Evolutionary conservation across 2,113 vertebrate species (phyloP), one percentile per base, ranked within the genome.

Genomic region (Rhea pennata): DNA sequence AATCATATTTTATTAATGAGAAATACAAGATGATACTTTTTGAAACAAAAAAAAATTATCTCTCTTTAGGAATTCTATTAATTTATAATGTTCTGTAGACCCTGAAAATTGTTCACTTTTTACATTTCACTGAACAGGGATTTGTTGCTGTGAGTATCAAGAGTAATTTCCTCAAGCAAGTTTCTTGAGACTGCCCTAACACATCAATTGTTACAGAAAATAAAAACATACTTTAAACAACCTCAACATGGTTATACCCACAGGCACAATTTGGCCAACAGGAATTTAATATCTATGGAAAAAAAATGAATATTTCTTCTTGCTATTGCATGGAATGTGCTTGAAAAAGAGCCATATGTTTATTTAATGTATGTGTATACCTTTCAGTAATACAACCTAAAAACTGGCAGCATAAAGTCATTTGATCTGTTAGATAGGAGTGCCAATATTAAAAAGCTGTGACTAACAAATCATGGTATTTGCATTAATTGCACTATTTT

Each of bases 161-260:
- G 62, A 95, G 85, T 87, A 73, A 42, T 15, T 58, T 77, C 77
- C 84, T 65, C 40, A 65, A 62, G 58, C 84, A 92, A 61, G 24
- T 72, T 82, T 90, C 59, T 21, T 0, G 0, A 84, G 61, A 85
- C 67, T 71, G 12, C 33, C 7, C 22, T 54, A 70, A 40, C 36
- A 59, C 50, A 88, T 84, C 46, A 83, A 54, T 88, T 0, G 0
- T 64, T 71, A 62, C 23, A 92, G 50, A 83, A 92, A 90, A 88
- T 62, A 92, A 92, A 84, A 79, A 29, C 48, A 85, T 44, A 50
- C 33, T 96, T 95, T 85, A 53, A 93, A 90, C 71, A 66, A 79
- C 9, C 69, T 51, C 72, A 88, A 31, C 56, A 72, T 15, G n/a
- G 14, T 84, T 86, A 83, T 83, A 86, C 36, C 59, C 88, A 83